Base-by-base conservation (phyloP, 2,797 vertebrate genomes). In the Diplodus sargus region DNA sequence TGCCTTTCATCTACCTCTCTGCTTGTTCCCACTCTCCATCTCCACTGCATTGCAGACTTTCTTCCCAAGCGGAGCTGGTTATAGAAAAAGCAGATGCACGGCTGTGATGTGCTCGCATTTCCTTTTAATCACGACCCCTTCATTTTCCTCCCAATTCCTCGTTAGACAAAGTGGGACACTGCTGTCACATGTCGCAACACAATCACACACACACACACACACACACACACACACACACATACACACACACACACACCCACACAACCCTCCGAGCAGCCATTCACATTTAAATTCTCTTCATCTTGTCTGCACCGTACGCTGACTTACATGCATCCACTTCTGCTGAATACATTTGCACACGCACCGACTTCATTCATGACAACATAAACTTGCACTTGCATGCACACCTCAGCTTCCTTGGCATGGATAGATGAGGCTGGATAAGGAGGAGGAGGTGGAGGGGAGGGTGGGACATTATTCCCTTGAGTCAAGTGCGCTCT, bases 21-120 rank as follows among this genome's bases (percentile, higher is more conserved):
- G 72, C 81, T 82, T 54, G 48, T 81, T 85, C 73, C 80, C 78
- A 74, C 81, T 81, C 79, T 79, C 58, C 53, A 72, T 69, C 87
- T 84, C 79, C 79, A 77, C 91, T 87, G 91, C 93, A 93, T 67
- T 92, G 90, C 90, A 93, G 91, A 87, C 84, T 85, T 85, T 85
- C 69, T 65, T 82, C 43, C 70, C 34, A 63, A 12, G 78, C 69
- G 78, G 59, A 68, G 72, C 69, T 51, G 67, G 72, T 76, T 67
- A 63, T n/a, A 49, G 66, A 70, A 65, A 82, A 82, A 74, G 69
- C 22, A 1, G 62, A 80, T 71, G 75, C 58, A 79, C 73, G 79
- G 58, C 74, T 68, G 69, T 71, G 81, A 78, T 73, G 85, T n/a
- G 28, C 25, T 62, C 17, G 53, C 47, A 5, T 73, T 67, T 74